phyloP scores from a whole-genome alignment of 1,140 invertebrate genomes.

The Neodiprion pinetum region DNA sequence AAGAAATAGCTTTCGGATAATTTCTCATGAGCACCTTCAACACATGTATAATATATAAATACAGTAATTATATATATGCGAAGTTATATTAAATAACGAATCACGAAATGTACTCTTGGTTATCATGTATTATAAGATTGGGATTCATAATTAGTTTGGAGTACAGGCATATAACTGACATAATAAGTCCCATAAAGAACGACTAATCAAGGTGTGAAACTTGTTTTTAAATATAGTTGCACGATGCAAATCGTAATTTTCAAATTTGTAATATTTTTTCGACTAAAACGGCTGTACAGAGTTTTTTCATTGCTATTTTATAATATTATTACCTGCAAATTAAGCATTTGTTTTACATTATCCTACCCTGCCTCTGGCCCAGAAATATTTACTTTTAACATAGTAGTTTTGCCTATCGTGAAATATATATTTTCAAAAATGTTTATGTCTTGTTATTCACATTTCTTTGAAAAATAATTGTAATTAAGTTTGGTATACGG shows the following conservation, averaged over 20 bases:
- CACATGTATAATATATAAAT: conserved; percentile 22
- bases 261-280: conserved; percentile 32
- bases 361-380: neutral
- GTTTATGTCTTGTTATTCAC: neutral
- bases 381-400: conserved; percentile 18
- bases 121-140: conserved; percentile 39
- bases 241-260: conserved; percentile 15
- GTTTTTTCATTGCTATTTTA: neutral
- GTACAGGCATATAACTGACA: conserved; percentile 28
- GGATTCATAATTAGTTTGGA: conserved; percentile 32
- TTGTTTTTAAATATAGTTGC: conserved; percentile 1
- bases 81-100: neutral
- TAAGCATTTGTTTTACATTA: conserved; percentile 1
- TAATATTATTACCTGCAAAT: conserved; percentile 1
- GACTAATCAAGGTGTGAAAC: conserved; percentile 5
- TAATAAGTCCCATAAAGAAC: conserved; percentile 3
- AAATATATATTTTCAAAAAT: conserved; percentile 27
- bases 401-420: conserved; percentile 18
- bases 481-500: too few relatives aligned
- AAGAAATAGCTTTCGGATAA: too few relatives aligned
- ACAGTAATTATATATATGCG: neutral
- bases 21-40: neutral
- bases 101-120: conserved; percentile 31
- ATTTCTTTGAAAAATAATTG: too few relatives aligned
- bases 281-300: conserved; percentile 20